Evolutionary conservation across 2,113 vertebrate species (phyloP).

Genomic region (Oreochromis niloticus): DNA sequence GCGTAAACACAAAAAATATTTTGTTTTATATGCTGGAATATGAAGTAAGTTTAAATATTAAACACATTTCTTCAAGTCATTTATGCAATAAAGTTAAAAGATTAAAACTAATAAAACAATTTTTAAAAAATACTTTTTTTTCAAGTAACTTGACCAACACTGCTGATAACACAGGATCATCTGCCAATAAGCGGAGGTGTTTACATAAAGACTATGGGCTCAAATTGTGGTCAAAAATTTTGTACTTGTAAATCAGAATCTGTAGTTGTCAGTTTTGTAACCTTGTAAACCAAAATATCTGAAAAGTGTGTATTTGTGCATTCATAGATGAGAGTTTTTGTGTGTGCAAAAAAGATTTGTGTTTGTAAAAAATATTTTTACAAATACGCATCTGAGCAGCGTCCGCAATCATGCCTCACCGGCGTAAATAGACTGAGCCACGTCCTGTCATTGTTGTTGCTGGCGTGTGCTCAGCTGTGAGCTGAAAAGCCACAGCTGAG

Average conservation of each 20-base stretch:
- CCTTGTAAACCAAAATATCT: not conserved
- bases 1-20: too few species aligned
- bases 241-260: not conserved
- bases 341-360: not conserved
- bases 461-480: too few species aligned
- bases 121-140: too few species aligned
- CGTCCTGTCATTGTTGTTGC: too few species aligned
- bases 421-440: too few species aligned
- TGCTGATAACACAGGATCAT: not conserved
- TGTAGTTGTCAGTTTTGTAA: not conserved
- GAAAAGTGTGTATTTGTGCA: not conserved
- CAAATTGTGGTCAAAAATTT: not conserved
- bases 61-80: too few species aligned
- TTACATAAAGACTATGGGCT: not conserved
- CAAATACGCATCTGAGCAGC: not conserved
- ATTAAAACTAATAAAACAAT: too few species aligned
- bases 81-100: too few species aligned
- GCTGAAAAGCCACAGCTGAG: too few species aligned
- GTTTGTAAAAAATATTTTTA: not conserved
- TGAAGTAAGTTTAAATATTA: too few species aligned
- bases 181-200: not conserved
- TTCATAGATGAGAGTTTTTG: not conserved
- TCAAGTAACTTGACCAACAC: not conserved
- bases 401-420: too few species aligned
- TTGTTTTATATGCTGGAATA: too few species aligned